These are phyloP conservation scores for Cyphomyrus plagiostoma DNA, from an alignment of 2,113 vertebrate genomes.

Conservation along the genomic window DNA sequence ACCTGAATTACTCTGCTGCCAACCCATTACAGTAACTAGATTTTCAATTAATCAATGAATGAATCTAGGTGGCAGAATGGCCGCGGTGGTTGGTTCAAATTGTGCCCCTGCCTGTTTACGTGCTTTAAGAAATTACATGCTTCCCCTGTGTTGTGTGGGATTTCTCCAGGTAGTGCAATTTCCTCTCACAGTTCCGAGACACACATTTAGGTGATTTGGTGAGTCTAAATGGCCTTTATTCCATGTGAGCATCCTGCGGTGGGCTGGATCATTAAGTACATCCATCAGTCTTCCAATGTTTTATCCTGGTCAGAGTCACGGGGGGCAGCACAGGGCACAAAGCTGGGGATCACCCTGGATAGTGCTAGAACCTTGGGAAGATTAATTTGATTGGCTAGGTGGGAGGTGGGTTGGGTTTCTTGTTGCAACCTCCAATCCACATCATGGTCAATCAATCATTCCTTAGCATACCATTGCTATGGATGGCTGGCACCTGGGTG, in stretches of 20 bases:
- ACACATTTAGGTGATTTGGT: background rate
- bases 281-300: background rate
- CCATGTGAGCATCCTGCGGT: background rate
- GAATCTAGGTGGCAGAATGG: background rate
- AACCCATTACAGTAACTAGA: background rate
- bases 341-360: background rate
- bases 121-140: background rate
- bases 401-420: background rate
- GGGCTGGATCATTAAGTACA: background rate
- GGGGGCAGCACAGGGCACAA: background rate
- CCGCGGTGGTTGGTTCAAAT: background rate
- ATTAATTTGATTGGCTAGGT: background rate
- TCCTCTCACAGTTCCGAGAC: background rate
- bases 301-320: background rate
- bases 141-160: background rate
- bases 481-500: background rate
- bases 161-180: background rate
- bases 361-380: background rate
- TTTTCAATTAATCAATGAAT: background rate
- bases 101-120: background rate
- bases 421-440: background rate
- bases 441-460: background rate
- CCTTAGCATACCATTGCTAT: background rate
- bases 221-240: background rate
- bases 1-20: background rate